A percentile compares a stretch with the other conserved stretches of the same genome.
Evolutionary conservation across 2,888 invertebrate genomes (phyloP).

Genomic region (Drosophila peninsularis): DNA sequence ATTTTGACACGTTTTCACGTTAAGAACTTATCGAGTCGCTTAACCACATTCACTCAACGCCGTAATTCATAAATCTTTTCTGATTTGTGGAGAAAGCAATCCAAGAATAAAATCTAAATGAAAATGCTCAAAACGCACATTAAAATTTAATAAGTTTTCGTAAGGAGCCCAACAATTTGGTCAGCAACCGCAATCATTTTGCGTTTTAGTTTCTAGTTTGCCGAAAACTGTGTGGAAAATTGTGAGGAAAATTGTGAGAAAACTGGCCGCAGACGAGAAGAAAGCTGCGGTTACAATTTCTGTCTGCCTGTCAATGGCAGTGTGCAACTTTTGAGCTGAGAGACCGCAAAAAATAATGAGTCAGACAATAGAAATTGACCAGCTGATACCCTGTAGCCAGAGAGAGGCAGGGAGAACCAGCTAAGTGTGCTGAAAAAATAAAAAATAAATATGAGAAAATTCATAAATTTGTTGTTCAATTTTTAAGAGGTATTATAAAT

Average conservation of each 20-base stretch:
- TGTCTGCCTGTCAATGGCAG: constrained; percentile 52
- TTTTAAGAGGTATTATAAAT: too few relatives aligned
- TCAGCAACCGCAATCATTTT: constrained; percentile 66
- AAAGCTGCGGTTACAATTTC: constrained; percentile 45
- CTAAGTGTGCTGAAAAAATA: neutral
- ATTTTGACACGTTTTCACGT: neutral
- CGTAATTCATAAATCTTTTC: constrained; percentile 13
- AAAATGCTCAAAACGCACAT: constrained; percentile 27
- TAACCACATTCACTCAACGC: constrained; percentile 12
- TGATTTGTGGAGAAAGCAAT: neutral
- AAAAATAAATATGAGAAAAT: neutral
- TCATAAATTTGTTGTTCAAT: too few relatives aligned
- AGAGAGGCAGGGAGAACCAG: neutral
- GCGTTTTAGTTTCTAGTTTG: constrained; percentile 34
- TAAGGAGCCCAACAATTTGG: constrained; percentile 20
- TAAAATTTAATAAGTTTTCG: constrained; percentile 39
- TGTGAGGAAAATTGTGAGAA: constrained; percentile 10
- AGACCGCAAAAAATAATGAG: constrained; percentile 14
- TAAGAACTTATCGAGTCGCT: constrained; percentile 3
- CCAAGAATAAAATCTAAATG: neutral
- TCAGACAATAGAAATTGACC: neutral
- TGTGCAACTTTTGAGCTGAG: constrained; percentile 25
- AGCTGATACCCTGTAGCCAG: constrained; percentile 8
- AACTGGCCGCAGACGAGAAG: constrained; percentile 40
- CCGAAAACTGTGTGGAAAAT: constrained; percentile 5